Evolutionary conservation across 2,113 vertebrate species (phyloP), one percentile per base, ranked within the genome.

Genomic region (Caranx ignobilis): DNA sequence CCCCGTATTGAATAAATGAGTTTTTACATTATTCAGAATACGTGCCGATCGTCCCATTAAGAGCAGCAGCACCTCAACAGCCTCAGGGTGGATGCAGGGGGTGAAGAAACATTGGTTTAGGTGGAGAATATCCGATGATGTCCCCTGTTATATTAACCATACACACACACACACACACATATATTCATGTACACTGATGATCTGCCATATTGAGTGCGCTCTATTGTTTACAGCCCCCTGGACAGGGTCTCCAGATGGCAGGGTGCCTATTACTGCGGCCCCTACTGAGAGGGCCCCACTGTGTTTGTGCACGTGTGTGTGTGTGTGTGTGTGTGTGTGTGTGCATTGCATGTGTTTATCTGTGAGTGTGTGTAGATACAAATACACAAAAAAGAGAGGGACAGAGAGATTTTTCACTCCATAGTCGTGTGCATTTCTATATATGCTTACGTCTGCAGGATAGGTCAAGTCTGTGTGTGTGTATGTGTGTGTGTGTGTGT

Each of bases 231-330:
- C 48, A 82, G 83, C 88, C 88, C 92, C 86, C 88, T 94, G 89
- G 90, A 93, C 84, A 62, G 89, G 86, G 81, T 88, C 89, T 91
- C 87, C 94, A 94, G 93, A 92, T 94, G 93, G 93, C 87, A 88
- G 90, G 90, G 90, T 86, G 88, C 94, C 90, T 92, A 93, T 93
- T 93, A 93, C 66, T 71, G 83, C 54, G 72, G 88, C 91, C 87
- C 91, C 91, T 83, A 88, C 91, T 92, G 91, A 70, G 90, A 92
- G 86, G 90, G 87, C 82, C 89, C 89, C 75, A 82, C 85, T 89
- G 88, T 68, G 71, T 35, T 32, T 54, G 73, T 81, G 68, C 68
- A 57, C 63, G 77, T 61, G 79, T 68, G 39, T 16, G 50, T 59
- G 57, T 34, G 54, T 50, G 73, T 68, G 59, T 73, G 70, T 74